Conservation (phyloP, 2,888 invertebrate genomes). For the Heliconius ismenius region DNA sequence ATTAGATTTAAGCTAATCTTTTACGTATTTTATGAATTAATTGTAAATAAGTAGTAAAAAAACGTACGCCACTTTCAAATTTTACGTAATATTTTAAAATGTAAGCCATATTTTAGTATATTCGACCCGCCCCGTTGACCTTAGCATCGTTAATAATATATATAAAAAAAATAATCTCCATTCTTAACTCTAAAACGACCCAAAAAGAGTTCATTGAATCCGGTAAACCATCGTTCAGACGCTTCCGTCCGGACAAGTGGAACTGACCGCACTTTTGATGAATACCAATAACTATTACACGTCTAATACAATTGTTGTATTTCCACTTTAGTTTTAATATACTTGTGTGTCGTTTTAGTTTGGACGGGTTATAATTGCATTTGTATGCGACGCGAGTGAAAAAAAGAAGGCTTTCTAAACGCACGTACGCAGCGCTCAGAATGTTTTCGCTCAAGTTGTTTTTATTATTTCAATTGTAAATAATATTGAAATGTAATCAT, state of each 20-base stretch:
- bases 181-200: conserved; percentile 52
- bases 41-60: neutral
- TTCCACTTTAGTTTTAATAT: conserved; percentile 19
- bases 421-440: conserved; percentile 44
- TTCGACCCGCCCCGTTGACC: conserved; percentile 25
- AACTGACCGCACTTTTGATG: conserved; percentile 53
- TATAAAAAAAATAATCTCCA: conserved; percentile 31
- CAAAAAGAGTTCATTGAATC: conserved; percentile 71
- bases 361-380: conserved; percentile 45
- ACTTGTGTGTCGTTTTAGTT: conserved; percentile 37
- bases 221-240: conserved; percentile 64
- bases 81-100: conserved; percentile 10
- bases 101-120: neutral
- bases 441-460: conserved; percentile 31
- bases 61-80: conserved; percentile 8
- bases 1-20: neutral
- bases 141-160: conserved; percentile 41
- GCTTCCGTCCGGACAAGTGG: conserved; percentile 67
- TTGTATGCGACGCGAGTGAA: conserved; percentile 45
- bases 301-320: conserved; percentile 32
- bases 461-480: neutral
- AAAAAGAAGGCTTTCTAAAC: conserved; percentile 47
- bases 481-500: neutral
- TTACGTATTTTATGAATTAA: neutral
- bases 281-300: conserved; percentile 55